phyloP scores from a whole-genome alignment of 2,888 invertebrate genomes.

The Drosophila parthenogenetica region DNA sequence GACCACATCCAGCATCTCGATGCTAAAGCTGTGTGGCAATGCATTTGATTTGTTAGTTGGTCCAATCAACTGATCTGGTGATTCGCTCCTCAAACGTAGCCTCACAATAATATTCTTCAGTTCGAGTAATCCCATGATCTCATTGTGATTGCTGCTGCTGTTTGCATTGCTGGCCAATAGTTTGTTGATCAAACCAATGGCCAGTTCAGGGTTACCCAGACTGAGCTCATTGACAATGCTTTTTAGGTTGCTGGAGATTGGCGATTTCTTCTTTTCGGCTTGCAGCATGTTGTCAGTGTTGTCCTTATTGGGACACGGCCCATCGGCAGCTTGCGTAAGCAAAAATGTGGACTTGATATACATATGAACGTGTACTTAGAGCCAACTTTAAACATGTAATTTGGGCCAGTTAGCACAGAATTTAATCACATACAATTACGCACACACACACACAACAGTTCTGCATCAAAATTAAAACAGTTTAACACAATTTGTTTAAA shows the following conservation, averaged over 20 bases:
- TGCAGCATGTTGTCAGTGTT: background rate
- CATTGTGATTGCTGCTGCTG: conserved; percentile 12
- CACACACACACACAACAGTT: background rate
- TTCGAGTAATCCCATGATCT: conserved; percentile 52
- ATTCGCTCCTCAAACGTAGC: conserved; percentile 47
- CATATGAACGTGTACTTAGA: conserved; percentile 27
- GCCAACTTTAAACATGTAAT: conserved; percentile 27
- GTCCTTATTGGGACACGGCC: conserved; percentile 17
- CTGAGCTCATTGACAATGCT: conserved; percentile 47
- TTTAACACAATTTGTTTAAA: conserved; percentile 2
- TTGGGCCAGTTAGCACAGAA: conserved; percentile 12
- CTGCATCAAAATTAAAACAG: background rate
- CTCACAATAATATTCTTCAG: conserved; percentile 63
- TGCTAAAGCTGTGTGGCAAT: conserved; percentile 87
- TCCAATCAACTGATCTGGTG: conserved; percentile 38
- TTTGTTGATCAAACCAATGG: conserved; percentile 51
- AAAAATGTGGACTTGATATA: conserved; percentile 64
- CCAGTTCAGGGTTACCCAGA: conserved; percentile 59
- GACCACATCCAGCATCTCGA: conserved; percentile 91
- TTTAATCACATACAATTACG: background rate
- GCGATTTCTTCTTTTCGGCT: background rate
- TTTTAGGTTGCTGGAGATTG: conserved; percentile 14
- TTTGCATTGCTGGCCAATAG: conserved; percentile 7
- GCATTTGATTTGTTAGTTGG: conserved; percentile 57
- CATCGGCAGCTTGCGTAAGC: conserved; percentile 69